A percentile compares a stretch with the other conserved stretches of the same genome.
These are phyloP conservation scores for Paraescarpia echinospica DNA, from an alignment of 1,140 invertebrate species.

Conservation along the genomic window DNA sequence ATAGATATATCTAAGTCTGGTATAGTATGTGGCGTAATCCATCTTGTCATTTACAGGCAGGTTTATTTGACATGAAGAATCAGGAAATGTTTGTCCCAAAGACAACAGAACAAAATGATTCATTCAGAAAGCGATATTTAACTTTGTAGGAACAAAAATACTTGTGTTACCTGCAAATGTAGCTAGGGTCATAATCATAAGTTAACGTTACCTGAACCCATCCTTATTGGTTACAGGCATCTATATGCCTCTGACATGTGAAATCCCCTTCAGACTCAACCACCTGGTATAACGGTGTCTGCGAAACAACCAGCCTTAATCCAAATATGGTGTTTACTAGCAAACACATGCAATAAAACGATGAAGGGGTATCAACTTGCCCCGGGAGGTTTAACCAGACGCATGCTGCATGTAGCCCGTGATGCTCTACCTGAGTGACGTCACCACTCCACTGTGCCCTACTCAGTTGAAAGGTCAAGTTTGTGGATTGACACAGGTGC, in stretches of 20 bases:
- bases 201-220: neutral
- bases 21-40: no score
- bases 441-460: neutral
- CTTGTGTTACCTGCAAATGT: neutral
- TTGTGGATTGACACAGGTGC: neutral
- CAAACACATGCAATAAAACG: neutral
- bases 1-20: no score
- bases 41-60: no score
- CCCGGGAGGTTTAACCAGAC: neutral
- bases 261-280: neutral
- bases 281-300: neutral
- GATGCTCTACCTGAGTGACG: neutral
- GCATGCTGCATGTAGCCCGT: neutral
- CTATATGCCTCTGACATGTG: neutral
- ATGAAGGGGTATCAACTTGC: neutral
- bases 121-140: neutral
- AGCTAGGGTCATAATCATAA: neutral
- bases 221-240: neutral
- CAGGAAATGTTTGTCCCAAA: neutral
- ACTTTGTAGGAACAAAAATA: neutral
- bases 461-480: neutral
- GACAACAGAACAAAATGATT: neutral
- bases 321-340: neutral
- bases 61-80: no score
- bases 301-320: neutral